Evolutionary conservation across 1,140 invertebrate species (phyloP), one percentile per base, ranked within the genome.

Genomic region (Aphis gossypii): DNA sequence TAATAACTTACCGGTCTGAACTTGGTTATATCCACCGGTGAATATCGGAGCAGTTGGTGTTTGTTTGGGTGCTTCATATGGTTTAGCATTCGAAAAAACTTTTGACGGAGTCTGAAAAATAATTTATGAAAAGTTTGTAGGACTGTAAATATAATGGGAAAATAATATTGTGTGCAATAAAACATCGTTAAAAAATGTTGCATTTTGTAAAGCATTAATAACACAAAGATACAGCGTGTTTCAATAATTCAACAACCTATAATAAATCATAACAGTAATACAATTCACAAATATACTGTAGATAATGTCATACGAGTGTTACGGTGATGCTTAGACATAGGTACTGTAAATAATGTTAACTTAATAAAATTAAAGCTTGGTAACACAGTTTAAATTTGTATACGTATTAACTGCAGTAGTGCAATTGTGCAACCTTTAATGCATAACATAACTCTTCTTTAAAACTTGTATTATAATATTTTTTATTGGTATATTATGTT

Each of bases 51-150:
- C 20, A 82, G 92, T 41, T 51, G 92, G n/a, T 25, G 92, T 86
- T 54, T 38, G 82, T 86, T 93, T 93, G 86, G 48, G 92, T 44
- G 92, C 11, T 54, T 93, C 92, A 30, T 93, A 86, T 38, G 92
- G 76, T 86, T 84, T 93, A 56, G 54, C 54, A n/a, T 90, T 90
- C 8, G 89, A 68, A 68, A 68, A 90, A 68, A 90, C 89, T 14
- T 60, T 90, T 2, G 54, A 44, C 11, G 89, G 56, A 90, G 38
- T 68, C 89, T 90, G 89, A n/a, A 90, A 90, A 90, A 44, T 44
- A 20, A 44, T 60, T 41, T 35, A 30, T 8, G 38, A 54, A 38
- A 25, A 20, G 0, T 54, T 54, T 38, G 8, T 41, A 38, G 11
- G 1, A 35, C 38, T 38, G 30, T 54, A 38, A 76, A 76, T 20